phyloP scores from a whole-genome alignment of 1,140 invertebrate species.

The Papilio polyxenes region DNA sequence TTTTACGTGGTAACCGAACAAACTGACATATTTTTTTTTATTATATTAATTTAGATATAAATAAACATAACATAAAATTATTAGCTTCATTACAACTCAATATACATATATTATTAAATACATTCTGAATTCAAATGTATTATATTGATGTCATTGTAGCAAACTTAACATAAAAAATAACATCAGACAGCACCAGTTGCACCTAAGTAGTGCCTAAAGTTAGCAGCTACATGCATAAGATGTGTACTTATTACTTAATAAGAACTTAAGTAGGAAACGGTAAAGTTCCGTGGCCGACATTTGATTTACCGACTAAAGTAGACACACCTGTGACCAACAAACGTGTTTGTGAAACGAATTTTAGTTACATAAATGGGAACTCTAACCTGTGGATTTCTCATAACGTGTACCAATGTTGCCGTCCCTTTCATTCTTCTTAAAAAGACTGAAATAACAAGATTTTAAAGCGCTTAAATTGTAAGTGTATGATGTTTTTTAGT shows the following conservation, averaged over 20 bases:
- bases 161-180: background rate
- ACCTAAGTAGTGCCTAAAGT: background rate
- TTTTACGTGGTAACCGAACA: background rate
- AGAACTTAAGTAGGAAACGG: conserved; percentile 4
- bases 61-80: too few relatives aligned
- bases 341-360: background rate
- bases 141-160: background rate
- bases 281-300: conserved; percentile 11
- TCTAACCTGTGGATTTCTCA: background rate
- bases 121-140: background rate
- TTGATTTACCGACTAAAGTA: conserved; percentile 29
- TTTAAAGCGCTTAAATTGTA: too few relatives aligned
- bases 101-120: background rate
- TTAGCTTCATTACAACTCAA: too few relatives aligned
- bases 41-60: too few relatives aligned
- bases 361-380: background rate
- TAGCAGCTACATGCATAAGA: background rate
- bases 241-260: conserved; percentile 30
- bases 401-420: background rate
- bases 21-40: background rate
- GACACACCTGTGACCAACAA: conserved; percentile 26
- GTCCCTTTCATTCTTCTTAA: background rate
- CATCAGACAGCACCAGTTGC: background rate
- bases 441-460: too few relatives aligned
- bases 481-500: too few relatives aligned